Base-by-base conservation (phyloP, 2,888 invertebrate species). In the Dryobota labecula region DNA sequence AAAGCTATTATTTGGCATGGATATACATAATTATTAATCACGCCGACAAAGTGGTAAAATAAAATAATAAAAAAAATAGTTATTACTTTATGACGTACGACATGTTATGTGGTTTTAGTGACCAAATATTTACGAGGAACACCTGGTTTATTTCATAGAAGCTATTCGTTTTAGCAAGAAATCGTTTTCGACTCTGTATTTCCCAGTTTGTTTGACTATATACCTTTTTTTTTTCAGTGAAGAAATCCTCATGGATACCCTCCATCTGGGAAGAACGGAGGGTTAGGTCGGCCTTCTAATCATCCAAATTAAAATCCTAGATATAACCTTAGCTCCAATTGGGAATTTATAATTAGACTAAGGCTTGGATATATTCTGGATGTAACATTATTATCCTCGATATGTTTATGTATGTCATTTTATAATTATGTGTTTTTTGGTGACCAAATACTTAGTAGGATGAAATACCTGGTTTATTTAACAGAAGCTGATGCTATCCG, bases 241-340 rank as follows among this genome's bases (percentile, higher is more conserved):
- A n/a, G n/a, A n/a, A n/a, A n/a, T n/a, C n/a, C n/a, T n/a, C n/a
- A n/a, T n/a, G n/a, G n/a, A n/a, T n/a, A n/a, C n/a, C n/a, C n/a
- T n/a, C n/a, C n/a, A n/a, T n/a, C n/a, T n/a, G n/a, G n/a, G n/a
- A n/a, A n/a, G n/a, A n/a, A n/a, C n/a, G n/a, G n/a, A n/a, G n/a
- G n/a, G n/a, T n/a, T n/a, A n/a, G n/a, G n/a, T n/a, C n/a, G n/a
- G n/a, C n/a, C n/a, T n/a, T n/a, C n/a, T n/a, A n/a, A 62, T 81
- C 41, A 68, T 77, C 41, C 30, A 58, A 69, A 76, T 78, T 70
- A 66, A 80, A 65, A 68, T 47, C 13, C 36, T n/a, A n/a, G n/a
- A n/a, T 30, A 79, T 70, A 54, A 61, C 51, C 56, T 68, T 49
- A 76, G 58, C 63, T 81, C 24, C 58, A 65, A 68, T 65, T 57